These are phyloP conservation scores for Oasisia sp. DNA, from an alignment of 2,888 invertebrate genomes.

Conservation along the genomic window DNA sequence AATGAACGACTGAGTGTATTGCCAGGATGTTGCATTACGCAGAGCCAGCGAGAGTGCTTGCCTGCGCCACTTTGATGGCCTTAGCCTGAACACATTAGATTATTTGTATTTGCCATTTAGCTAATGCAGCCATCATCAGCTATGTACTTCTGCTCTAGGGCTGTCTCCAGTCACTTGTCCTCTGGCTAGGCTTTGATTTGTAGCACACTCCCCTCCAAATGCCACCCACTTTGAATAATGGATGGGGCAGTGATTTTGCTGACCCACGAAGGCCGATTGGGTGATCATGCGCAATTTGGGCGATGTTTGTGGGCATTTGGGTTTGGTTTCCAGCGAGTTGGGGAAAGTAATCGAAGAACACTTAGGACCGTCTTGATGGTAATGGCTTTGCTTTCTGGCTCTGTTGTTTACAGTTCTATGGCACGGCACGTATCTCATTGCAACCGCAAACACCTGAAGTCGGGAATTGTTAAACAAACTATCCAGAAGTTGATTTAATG, in stretches of 20 bases:
- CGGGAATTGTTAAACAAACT: neutral
- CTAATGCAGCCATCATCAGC: slow-evolving; percentile 8
- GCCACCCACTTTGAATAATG: slow-evolving; percentile 6
- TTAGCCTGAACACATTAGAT: slow-evolving; percentile 1
- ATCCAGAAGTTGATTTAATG: neutral
- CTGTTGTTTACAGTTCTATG: neutral
- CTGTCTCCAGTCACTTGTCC: neutral
- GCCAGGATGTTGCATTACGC: neutral
- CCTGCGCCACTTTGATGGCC: neutral
- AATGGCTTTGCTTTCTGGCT: neutral
- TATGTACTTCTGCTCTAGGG: neutral
- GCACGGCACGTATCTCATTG: neutral
- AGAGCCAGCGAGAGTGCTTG: neutral
- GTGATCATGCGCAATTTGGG: slow-evolving; percentile 1
- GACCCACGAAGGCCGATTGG: neutral
- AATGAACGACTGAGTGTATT: neutral
- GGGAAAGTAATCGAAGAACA: neutral
- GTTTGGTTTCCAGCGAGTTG: neutral
- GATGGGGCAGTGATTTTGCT: neutral
- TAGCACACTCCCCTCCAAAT: neutral
- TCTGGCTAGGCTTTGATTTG: neutral
- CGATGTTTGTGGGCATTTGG: neutral
- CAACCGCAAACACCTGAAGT: neutral
- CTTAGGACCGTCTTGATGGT: neutral
- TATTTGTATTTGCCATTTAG: slow-evolving; percentile 13